Percentiles rank a stretch among this genome's conserved stretches.
These are phyloP conservation scores for Falco biarmicus DNA, from an alignment of 2,797 vertebrate genomes.

Conservation along the genomic window DNA sequence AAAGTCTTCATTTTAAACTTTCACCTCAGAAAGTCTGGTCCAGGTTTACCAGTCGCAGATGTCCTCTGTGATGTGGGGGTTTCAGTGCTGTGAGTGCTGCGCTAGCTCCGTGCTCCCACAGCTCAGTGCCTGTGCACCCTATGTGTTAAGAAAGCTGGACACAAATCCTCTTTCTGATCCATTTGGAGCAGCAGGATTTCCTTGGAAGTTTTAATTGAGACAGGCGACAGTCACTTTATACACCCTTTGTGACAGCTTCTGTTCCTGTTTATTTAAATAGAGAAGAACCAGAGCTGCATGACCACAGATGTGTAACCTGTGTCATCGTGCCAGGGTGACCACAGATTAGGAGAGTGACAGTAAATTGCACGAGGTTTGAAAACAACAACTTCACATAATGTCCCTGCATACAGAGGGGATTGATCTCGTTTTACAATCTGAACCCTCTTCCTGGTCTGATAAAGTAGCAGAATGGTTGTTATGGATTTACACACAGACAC, in stretches of 20 bases:
- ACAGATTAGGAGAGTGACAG: not conserved
- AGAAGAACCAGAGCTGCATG: not conserved
- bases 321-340: not conserved
- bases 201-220: not conserved
- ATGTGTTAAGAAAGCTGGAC: not conserved
- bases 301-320: not conserved
- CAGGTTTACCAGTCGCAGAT: not conserved
- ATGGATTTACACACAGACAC: not conserved
- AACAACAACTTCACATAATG: not conserved
- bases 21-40: not conserved
- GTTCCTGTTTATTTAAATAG: not conserved
- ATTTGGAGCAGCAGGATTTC: not conserved
- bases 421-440: not conserved
- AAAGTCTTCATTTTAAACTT: not conserved
- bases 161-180: not conserved
- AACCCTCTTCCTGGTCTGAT: not conserved
- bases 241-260: not conserved
- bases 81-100: too few species aligned
- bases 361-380: not conserved
- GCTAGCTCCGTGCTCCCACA: too few species aligned
- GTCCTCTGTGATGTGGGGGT: not conserved
- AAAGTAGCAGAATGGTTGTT: not conserved
- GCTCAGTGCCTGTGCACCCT: too few species aligned
- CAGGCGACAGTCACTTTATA: not conserved
- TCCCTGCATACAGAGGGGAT: not conserved